These are phyloP conservation scores for Scalopus aquaticus DNA, from an alignment of 2,113 vertebrate genomes.

Conservation along the genomic window DNA sequence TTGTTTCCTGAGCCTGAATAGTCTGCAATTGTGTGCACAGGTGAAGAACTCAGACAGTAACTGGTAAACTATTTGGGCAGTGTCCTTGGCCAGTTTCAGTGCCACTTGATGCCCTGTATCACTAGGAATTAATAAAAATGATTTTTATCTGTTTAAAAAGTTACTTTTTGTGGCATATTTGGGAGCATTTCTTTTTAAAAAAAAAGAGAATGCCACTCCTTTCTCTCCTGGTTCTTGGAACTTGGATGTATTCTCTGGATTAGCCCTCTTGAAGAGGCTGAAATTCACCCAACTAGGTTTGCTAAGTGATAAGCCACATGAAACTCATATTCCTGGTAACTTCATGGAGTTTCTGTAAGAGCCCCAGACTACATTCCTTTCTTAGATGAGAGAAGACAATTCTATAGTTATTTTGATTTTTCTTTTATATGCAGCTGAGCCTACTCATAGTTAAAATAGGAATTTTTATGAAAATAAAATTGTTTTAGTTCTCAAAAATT, in stretches of 20 bases:
- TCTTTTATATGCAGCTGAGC: not conserved
- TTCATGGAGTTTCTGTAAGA: not conserved
- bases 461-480: not conserved
- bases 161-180: not conserved
- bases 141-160: not conserved
- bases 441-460: not conserved
- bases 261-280: not conserved
- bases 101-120: no score
- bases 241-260: not conserved
- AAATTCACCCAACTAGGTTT: no score
- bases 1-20: no score
- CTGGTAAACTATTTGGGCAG: no score
- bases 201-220: not conserved
- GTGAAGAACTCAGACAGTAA: no score
- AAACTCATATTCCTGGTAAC: not conserved
- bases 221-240: not conserved
- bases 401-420: not conserved
- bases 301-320: not conserved
- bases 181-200: not conserved
- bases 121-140: no score
- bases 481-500: conserved; percentile 14
- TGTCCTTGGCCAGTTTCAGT: no score
- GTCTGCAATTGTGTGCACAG: no score
- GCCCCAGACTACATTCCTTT: not conserved
- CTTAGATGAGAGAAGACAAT: not conserved